Evolutionary conservation across 2,888 invertebrate species (phyloP).

Genomic region (Drosophila tanythrix): DNA sequence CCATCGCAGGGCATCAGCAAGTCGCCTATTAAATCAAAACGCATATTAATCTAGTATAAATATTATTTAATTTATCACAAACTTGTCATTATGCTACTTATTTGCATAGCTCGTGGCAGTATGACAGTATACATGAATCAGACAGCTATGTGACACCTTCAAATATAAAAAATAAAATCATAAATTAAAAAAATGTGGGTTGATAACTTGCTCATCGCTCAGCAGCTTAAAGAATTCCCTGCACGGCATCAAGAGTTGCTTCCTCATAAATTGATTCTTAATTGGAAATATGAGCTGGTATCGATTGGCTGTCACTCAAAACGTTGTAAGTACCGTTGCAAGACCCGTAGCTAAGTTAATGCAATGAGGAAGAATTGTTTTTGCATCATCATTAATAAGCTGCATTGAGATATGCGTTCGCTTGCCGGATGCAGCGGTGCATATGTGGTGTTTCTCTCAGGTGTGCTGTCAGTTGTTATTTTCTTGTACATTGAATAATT

Average conservation of each 20-base stretch:
- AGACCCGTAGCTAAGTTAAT: conserved; percentile 15
- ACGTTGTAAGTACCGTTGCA: conserved; percentile 22
- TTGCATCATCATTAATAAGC: conserved; percentile 40
- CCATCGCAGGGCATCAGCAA: conserved; percentile 4
- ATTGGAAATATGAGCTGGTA: conserved; percentile 11
- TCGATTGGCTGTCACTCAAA: conserved; percentile 10
- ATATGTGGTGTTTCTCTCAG: conserved; percentile 8
- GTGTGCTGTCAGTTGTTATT: conserved; percentile 36
- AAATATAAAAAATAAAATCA: conserved; percentile 4
- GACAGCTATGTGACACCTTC: conserved; percentile 32
- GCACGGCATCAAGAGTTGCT: neutral
- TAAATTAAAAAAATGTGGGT: conserved; percentile 1
- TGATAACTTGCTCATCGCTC: conserved; percentile 5
- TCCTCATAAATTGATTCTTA: conserved; percentile 6
- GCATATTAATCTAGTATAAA: conserved; percentile 29
- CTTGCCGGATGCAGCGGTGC: conserved; percentile 64
- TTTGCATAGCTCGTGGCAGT: conserved; percentile 30
- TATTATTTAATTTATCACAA: conserved; percentile 30
- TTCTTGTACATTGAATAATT: conserved; percentile 51
- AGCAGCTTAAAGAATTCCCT: neutral
- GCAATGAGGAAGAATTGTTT: conserved; percentile 71
- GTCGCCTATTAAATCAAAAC: no score
- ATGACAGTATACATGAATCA: conserved; percentile 13
- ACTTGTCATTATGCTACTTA: conserved; percentile 27
- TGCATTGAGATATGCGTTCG: conserved; percentile 35